Evolutionary conservation across 2,888 invertebrate species (phyloP), one percentile per base, ranked within the genome.

Genomic region (Enoplolaimus lenunculus): DNA sequence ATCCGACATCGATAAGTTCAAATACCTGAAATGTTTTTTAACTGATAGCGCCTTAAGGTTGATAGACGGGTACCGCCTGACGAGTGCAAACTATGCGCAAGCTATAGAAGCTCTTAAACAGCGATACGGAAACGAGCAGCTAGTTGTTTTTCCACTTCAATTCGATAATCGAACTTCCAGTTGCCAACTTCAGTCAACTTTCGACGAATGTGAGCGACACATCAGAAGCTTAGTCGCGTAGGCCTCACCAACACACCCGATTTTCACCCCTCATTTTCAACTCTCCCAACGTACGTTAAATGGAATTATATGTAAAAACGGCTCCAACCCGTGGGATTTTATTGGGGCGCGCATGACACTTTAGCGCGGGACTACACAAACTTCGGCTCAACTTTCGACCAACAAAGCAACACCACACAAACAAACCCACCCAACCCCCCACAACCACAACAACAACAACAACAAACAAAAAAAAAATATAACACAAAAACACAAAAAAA

Each of bases 321-420:
- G 45, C 45, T 45, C 45, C 45, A 45, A 45, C 7, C 45, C 21
- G 7, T 45, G 7, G 64, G n/a, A 80, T 75, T n/a, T n/a, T n/a
- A n/a, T n/a, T n/a, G n/a, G n/a, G n/a, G n/a, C n/a, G n/a, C n/a
- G n/a, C n/a, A n/a, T n/a, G n/a, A n/a, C n/a, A n/a, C n/a, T n/a
- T n/a, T n/a, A n/a, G n/a, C n/a, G n/a, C n/a, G n/a, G n/a, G n/a
- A n/a, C n/a, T n/a, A n/a, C n/a, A n/a, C n/a, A n/a, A n/a, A n/a
- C n/a, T n/a, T n/a, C n/a, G n/a, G n/a, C n/a, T n/a, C n/a, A n/a
- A n/a, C n/a, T n/a, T n/a, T n/a, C n/a, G n/a, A n/a, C n/a, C n/a
- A n/a, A n/a, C n/a, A n/a, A n/a, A n/a, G n/a, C n/a, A n/a, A n/a
- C n/a, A n/a, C n/a, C n/a, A n/a, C n/a, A n/a, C n/a, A n/a, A n/a